Conservation (phyloP, 2,888 invertebrate species). For the Drosophila formosana region DNA sequence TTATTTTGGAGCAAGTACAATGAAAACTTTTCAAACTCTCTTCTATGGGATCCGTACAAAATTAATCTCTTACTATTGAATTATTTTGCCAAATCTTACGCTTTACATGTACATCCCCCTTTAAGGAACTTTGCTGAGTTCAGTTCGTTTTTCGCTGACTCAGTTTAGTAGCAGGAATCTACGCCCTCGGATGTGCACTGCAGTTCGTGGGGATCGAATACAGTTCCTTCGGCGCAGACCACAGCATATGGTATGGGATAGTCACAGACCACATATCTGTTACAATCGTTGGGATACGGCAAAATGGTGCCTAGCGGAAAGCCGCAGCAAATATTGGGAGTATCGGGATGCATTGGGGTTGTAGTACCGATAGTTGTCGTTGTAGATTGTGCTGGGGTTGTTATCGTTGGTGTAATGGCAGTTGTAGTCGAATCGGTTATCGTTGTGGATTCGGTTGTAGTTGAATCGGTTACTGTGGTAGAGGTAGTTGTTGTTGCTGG, state of each 20-base stretch:
- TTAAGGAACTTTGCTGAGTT: background rate
- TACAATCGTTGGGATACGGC: constrained; percentile 60
- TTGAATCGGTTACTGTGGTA: constrained; percentile 15
- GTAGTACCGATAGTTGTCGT: constrained; percentile 13
- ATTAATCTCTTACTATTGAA: too few relatives aligned
- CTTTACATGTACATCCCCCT: too few relatives aligned
- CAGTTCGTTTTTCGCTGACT: background rate
- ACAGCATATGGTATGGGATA: constrained; percentile 56
- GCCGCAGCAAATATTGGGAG: constrained; percentile 60
- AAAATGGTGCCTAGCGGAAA: constrained; percentile 52
- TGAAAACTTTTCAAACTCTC: too few relatives aligned
- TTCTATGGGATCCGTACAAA: too few relatives aligned
- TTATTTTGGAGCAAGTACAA: too few relatives aligned
- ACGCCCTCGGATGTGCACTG: constrained; percentile 17
- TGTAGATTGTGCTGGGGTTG: background rate
- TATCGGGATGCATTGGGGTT: constrained; percentile 36
- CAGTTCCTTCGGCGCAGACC: constrained; percentile 26
- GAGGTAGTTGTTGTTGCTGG: background rate
- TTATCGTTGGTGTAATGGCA: background rate
- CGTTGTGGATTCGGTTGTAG: constrained; percentile 4
- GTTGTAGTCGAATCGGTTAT: background rate
- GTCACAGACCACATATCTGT: constrained; percentile 60
- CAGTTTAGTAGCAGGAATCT: background rate
- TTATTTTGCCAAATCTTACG: too few relatives aligned
- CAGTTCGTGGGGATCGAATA: constrained; percentile 22